Percentiles rank a stretch among this genome's conserved stretches.
phyloP scores from a whole-genome alignment of 2,113 vertebrate genomes.

The Eretmochelys imbricata region DNA sequence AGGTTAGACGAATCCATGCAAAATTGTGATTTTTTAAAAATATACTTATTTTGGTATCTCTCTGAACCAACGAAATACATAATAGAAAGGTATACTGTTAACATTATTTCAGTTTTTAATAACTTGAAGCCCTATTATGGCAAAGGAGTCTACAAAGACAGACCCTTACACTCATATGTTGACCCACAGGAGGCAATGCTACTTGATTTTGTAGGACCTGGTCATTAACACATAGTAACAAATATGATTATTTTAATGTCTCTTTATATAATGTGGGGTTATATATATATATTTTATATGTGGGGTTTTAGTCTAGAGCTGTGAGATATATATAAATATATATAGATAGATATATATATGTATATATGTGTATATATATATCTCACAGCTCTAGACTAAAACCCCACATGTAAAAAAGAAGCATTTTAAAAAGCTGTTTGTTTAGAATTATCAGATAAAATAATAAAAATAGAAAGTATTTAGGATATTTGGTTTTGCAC shows the following conservation, averaged over 20 bases:
- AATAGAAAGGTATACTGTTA: neutral
- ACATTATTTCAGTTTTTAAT: neutral
- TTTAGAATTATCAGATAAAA: neutral
- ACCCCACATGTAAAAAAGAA: neutral
- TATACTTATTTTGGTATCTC: neutral
- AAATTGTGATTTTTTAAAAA: neutral
- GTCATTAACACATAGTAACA: neutral
- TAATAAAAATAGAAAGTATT: neutral
- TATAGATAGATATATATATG: too few species aligned
- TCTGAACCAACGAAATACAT: neutral
- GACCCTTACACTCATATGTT: neutral
- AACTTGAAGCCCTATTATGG: neutral
- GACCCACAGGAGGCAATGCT: neutral
- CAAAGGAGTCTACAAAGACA: accelerated
- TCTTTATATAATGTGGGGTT: neutral
- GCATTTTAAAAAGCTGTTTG: neutral
- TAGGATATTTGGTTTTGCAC: neutral
- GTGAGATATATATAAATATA: too few species aligned
- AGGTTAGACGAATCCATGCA: neutral
- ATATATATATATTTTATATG: too few species aligned
- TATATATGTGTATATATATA: neutral
- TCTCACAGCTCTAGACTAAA: neutral
- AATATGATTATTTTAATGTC: neutral
- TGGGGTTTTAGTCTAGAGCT: too few species aligned
- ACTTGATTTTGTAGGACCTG: neutral